Percentiles rank a stretch among this genome's conserved stretches.
phyloP scores from a whole-genome alignment of 2,888 invertebrate genomes.

The Pinctada fucata region DNA sequence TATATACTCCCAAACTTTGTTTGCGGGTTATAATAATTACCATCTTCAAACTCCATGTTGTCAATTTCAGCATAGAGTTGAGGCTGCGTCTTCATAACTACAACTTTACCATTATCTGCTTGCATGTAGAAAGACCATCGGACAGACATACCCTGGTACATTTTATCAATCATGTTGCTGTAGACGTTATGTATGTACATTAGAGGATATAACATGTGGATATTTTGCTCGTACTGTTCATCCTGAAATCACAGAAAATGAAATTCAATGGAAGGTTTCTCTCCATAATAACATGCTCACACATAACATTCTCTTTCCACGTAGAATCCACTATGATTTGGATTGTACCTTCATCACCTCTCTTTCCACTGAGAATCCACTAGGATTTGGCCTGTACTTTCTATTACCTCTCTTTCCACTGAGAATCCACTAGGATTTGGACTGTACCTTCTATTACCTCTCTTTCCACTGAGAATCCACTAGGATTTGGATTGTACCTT shows the following conservation, averaged over 20 bases:
- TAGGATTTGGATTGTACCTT: no score
- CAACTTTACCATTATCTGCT: conserved; percentile 65
- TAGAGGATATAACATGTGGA: conserved; percentile 67
- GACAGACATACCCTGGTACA: conserved; percentile 64
- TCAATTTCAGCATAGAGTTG: conserved; percentile 54
- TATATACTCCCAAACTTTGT: no score
- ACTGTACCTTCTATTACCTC: no score
- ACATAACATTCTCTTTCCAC: no score
- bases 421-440: no score
- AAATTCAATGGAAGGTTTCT: conserved; percentile 4
- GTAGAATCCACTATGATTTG: no score
- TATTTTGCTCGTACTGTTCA: conserved; percentile 36
- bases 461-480: no score
- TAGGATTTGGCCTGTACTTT: no score
- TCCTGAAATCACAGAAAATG: conserved; percentile 30
- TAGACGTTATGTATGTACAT: conserved; percentile 72
- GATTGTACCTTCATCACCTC: not conserved
- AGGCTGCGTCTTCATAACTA: conserved; percentile 70
- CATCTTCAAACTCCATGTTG: conserved; percentile 48
- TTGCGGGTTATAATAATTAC: conserved; percentile 12
- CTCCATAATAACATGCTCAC: no score
- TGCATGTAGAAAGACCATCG: conserved; percentile 73
- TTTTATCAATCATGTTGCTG: conserved; percentile 70
- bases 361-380: no score
- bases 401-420: no score